Base-by-base conservation (phyloP, 2,113 vertebrate species). In the Okapia johnstoni region DNA sequence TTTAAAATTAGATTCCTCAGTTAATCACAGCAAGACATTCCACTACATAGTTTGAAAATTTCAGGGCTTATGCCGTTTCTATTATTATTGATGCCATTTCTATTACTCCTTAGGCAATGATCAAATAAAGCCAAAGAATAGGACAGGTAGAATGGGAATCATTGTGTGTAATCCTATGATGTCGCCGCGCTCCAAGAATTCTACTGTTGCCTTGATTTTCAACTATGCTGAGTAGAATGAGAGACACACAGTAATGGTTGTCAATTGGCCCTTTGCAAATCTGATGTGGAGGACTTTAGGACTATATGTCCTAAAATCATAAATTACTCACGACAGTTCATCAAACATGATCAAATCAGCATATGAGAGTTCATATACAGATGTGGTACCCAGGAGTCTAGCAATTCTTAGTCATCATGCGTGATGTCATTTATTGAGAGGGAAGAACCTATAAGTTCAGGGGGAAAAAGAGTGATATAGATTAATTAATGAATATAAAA, bases 81-180 rank as follows among this genome's bases (percentile, higher is more conserved):
- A 57, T 15, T 85, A n/a, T 58, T 40, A 79, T 70, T 55, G 50
- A 60, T 28, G 25, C 19, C 70, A 73, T 95, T 94, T 77, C n/a
- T 58, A 52, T 19, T 77, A n/a, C 54, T 46, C 80, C 46, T 88
- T 46, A 57, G 83, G 28, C 3, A 30, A 87, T 77, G 83, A 87
- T 81, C 25, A 66, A n/a, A 92, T 58, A 16, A 12, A 96, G 66
- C 26, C n/a, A 48, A 58, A 90, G 40, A 80, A 28, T 33, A 93
- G 48, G 0, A 26, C 40, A 61, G 2, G 28, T 80, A 28, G 66
- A 54, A 60, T 19, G 58, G 10, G 54, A 97, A 63, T 61, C 30
- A 92, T 2, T 96, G 88, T 93, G 84, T 95, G 6, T 81, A 55
- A 94, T 36, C 14, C 63, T 86, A 40, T 96, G 85, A 97, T 3